A percentile compares a stretch with the other conserved stretches of the same genome.
Conservation (phyloP, 2,797 vertebrate genomes). For the Pangasius djambal region DNA sequence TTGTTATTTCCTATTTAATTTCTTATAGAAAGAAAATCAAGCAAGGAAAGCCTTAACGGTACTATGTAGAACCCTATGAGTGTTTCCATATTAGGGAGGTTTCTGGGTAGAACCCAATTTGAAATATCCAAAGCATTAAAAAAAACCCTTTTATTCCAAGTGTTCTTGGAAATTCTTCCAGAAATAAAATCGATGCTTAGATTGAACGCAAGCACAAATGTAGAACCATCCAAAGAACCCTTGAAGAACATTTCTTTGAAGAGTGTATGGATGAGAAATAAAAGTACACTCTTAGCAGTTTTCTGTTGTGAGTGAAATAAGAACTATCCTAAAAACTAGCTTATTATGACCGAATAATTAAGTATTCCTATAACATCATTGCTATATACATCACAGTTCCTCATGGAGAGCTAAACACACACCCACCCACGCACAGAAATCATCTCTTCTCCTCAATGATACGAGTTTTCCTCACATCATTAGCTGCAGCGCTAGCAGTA, state of each 20-base stretch:
- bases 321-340: neutral
- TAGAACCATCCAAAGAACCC: neutral
- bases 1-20: neutral
- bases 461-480: constrained; percentile 8
- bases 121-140: neutral
- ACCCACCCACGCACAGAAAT: neutral
- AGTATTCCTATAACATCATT: neutral
- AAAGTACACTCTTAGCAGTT: neutral
- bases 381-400: neutral
- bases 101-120: neutral
- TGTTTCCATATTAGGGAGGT: neutral
- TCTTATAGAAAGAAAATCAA: neutral
- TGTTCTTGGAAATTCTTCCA: neutral
- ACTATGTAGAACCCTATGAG: neutral
- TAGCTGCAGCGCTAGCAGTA: constrained; percentile 1
- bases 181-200: neutral
- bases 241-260: neutral
- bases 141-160: neutral
- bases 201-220: neutral
- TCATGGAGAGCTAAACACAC: neutral
- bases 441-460: neutral
- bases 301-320: neutral
- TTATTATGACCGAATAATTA: neutral
- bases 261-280: neutral
- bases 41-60: neutral